Evolutionary conservation across 1,140 invertebrate species (phyloP).

Genomic region (Phocides pigmalion): DNA sequence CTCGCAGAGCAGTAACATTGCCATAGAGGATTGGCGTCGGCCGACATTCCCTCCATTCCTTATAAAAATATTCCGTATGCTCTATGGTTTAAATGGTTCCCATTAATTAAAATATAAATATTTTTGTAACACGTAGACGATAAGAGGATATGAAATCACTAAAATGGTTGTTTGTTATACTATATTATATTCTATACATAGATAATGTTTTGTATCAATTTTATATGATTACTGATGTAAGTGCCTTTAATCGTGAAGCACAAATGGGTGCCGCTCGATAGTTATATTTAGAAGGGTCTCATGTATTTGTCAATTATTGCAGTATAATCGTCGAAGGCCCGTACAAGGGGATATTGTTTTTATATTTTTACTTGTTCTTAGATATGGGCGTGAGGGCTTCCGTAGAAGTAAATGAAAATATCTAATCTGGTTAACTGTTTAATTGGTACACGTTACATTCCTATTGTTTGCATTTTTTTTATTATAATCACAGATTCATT

Average conservation of each 20-base stretch:
- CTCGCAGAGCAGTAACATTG: constrained; percentile 34
- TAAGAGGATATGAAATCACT: constrained; percentile 6
- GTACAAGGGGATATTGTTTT: background rate
- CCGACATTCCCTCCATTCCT: constrained; percentile 2
- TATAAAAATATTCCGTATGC: constrained; percentile 21
- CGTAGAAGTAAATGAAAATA: constrained; percentile 38
- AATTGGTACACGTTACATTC: constrained; percentile 72
- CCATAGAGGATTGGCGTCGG: constrained; percentile 25
- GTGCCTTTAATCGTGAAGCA: constrained; percentile 8
- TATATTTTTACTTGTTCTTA: constrained; percentile 1
- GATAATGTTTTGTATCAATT: constrained; percentile 21
- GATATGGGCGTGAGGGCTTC: constrained; percentile 22
- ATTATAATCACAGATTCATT: constrained; percentile 55
- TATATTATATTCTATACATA: constrained; percentile 32
- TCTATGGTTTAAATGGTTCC: constrained; percentile 33
- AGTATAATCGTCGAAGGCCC: too few species aligned
- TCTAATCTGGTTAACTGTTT: constrained; percentile 63
- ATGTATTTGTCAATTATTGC: background rate
- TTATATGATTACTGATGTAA: constrained; percentile 3
- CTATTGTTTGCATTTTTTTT: constrained; percentile 63
- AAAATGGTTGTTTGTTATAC: constrained; percentile 35
- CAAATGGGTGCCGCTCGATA: background rate
- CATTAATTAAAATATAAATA: constrained; percentile 8
- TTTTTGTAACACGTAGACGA: constrained; percentile 16
- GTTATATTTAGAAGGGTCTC: background rate